Evolutionary conservation across 1,140 invertebrate species (phyloP), one percentile per base, ranked within the genome.

Genomic region (Schlechtendalia chinensis): DNA sequence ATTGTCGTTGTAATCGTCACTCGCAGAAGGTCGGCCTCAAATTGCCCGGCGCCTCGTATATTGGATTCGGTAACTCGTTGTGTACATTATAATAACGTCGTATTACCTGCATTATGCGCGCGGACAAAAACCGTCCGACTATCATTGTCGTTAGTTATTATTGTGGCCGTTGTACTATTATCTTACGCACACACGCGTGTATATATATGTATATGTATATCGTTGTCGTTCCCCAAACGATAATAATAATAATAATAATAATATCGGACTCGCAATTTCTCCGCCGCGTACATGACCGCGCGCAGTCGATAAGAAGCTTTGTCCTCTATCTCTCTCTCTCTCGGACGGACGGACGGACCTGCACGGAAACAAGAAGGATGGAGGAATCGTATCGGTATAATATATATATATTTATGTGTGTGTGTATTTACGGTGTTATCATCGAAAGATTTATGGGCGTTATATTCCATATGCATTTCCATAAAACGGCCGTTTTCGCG

Each of bases 271-370:
- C 11, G 59, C 27, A 63, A 63, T 63, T 63, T 63, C 16, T 27
- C 27, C 32, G 14, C 47, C 47, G 47, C 11, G 10, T 45, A 45
- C 39, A 50, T 11, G 8, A 65, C 16, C 27, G 59, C 39, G 32
- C n/a, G 4, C 53, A 39, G n/a, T 59, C 72, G 72, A 77, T 77
- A 77, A 77, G 72, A 50, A 59, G 72, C 54, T 77, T 77, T 58
- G 19, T 72, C 17, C 50, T 54, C 47, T 16, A 2, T 24, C 22
- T 14, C 32, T 39, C 32, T 39, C 32, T 39, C 32, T 39, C 32
- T 39, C 32, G 3, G 8, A 8, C 4, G 5, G 45, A 10, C 22
- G 27, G 1, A 53, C 53, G 14, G n/a, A n/a, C n/a, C n/a, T n/a
- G 22, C 8, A 6, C 24, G 17, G 19, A 67, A 65, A 65, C 17